Evolutionary conservation across 2,797 vertebrate genomes (phyloP).

Genomic region (Micromesistius poutassou): DNA sequence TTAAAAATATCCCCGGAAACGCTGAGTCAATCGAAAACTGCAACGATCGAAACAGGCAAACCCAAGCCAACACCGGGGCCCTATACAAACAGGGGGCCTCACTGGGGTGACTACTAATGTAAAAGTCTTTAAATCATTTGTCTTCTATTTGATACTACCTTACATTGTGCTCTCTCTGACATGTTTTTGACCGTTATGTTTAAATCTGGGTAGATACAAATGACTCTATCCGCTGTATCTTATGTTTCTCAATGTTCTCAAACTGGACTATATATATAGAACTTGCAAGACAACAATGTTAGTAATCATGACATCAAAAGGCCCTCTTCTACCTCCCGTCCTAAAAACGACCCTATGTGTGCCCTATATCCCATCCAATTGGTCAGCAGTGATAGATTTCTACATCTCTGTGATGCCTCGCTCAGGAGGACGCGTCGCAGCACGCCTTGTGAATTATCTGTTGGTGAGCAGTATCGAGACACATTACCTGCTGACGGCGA

Average conservation of each 20-base stretch:
- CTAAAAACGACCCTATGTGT: not conserved
- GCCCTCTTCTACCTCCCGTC: not conserved
- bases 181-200: not conserved
- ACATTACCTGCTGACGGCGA: conserved; percentile 91
- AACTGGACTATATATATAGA: not conserved
- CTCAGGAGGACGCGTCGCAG: not conserved
- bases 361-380: not conserved
- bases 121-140: conserved; percentile 9
- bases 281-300: not conserved
- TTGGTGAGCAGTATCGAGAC: not conserved
- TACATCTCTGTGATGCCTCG: not conserved
- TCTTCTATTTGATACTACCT: not conserved
- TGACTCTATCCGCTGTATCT: not conserved
- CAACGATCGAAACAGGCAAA: conserved; percentile 30
- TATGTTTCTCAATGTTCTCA: not conserved
- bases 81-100: conserved; percentile 24
- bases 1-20: conserved; percentile 37
- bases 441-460: not conserved
- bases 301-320: too few species aligned
- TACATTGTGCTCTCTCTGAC: not conserved
- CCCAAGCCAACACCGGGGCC: conserved; percentile 19
- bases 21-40: conserved; percentile 47
- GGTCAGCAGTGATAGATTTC: not conserved
- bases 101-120: conserved; percentile 13
- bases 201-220: not conserved